A percentile compares a stretch with the other conserved stretches of the same genome.
phyloP scores from a whole-genome alignment of 2,888 invertebrate genomes.

The Candidula unifasciata region DNA sequence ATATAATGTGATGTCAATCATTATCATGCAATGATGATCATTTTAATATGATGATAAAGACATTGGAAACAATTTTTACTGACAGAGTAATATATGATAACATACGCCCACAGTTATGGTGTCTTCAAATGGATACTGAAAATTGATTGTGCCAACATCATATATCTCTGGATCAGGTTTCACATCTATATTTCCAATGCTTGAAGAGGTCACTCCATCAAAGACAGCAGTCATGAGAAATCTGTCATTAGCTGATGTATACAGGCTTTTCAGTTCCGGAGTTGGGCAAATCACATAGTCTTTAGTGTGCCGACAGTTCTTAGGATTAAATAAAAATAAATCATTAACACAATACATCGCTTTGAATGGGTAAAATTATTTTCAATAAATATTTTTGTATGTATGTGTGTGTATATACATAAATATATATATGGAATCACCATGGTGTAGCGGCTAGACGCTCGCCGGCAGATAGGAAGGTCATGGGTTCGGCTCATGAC shows the following conservation, averaged over 20 bases:
- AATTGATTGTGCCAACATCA: slow-evolving; percentile 42
- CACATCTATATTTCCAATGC: slow-evolving; percentile 36
- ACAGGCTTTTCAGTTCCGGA: slow-evolving; percentile 27
- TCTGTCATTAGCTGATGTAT: not conserved
- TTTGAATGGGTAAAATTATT: too few relatives aligned
- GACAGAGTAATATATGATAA: not conserved
- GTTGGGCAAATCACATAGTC: slow-evolving; percentile 42
- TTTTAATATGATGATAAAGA: not conserved
- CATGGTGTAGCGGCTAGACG: too few relatives aligned
- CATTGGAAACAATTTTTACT: not conserved
- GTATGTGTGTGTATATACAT: too few relatives aligned
- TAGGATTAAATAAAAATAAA: too few relatives aligned
- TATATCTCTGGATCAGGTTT: slow-evolving; percentile 41
- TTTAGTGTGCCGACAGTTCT: slow-evolving; percentile 48
- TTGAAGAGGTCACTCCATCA: slow-evolving; percentile 40
- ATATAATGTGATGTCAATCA: too few relatives aligned
- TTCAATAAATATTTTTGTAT: too few relatives aligned
- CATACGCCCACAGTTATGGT: slow-evolving; percentile 53
- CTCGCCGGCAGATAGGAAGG: too few relatives aligned
- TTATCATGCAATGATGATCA: too few relatives aligned
- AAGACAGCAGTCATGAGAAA: slow-evolving; percentile 46
- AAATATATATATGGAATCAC: too few relatives aligned
- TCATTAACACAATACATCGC: too few relatives aligned
- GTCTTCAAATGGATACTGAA: slow-evolving; percentile 56
- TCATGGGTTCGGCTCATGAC: too few relatives aligned